A percentile compares a stretch with the other conserved stretches of the same genome.
These are phyloP conservation scores for Sclerodermus sp. DNA, from an alignment of 2,888 invertebrate species.

Conservation along the genomic window DNA sequence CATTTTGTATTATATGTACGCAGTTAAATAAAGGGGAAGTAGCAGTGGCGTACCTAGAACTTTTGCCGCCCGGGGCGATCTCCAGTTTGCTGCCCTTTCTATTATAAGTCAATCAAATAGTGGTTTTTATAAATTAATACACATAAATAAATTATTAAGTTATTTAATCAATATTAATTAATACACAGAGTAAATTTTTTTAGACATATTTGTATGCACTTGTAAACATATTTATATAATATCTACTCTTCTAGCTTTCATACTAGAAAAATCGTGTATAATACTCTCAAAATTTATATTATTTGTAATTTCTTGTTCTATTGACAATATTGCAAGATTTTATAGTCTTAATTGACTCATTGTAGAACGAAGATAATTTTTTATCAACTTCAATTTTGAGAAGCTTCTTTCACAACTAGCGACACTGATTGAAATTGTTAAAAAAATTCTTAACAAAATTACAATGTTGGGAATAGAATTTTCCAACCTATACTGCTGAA, in stretches of 20 bases:
- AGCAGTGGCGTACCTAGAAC: not conserved
- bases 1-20: no score
- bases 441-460: not conserved
- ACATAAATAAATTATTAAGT: not conserved
- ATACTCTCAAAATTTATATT: not conserved
- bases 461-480: not conserved
- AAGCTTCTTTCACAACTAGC: not conserved
- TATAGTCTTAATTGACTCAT: not conserved
- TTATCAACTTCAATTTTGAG: constrained; percentile 1
- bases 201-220: not conserved
- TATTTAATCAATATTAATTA: constrained; percentile 1
- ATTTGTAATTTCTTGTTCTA: not conserved
- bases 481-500: not conserved
- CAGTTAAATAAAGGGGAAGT: no score
- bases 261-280: not conserved
- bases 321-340: constrained; percentile 1
- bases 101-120: constrained; percentile 1
- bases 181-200: not conserved
- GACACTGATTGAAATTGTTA: constrained; percentile 1
- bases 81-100: not conserved
- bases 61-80: not conserved
- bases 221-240: not conserved
- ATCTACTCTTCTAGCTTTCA: constrained; percentile 1
- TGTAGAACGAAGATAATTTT: not conserved
- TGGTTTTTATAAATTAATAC: not conserved